phyloP scores from a whole-genome alignment of 2,797 vertebrate species.

The Centropyge bicolor region DNA sequence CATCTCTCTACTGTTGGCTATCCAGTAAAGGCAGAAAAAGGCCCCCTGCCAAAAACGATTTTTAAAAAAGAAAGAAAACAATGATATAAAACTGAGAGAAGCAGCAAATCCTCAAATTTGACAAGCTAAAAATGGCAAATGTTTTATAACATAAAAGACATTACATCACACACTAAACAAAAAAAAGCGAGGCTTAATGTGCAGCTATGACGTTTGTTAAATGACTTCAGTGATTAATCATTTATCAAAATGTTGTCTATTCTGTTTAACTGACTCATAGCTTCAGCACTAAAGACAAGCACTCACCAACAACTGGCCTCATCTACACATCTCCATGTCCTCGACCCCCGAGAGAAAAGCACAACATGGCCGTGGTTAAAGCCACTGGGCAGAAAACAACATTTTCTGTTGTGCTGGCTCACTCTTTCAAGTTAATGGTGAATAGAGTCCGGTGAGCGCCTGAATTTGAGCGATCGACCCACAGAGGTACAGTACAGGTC shows the following conservation, averaged over 20 bases:
- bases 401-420: conserved; percentile 17
- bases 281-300: not conserved
- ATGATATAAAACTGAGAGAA: not conserved
- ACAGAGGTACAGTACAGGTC: conserved; percentile 27
- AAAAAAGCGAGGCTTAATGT: not conserved
- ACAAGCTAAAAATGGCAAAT: not conserved
- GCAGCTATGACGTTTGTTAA: not conserved
- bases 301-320: not conserved
- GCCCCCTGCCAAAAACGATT: conserved; percentile 15
- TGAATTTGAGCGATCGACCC: conserved; percentile 32
- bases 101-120: not conserved
- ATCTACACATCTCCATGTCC: conserved; percentile 10
- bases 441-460: not conserved
- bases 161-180: not conserved
- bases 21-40: not conserved
- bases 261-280: not conserved
- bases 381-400: conserved; percentile 32
- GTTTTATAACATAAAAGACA: not conserved
- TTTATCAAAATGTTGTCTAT: not conserved
- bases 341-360: conserved; percentile 27
- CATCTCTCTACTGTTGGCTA: conserved; percentile 4
- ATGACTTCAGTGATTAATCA: not conserved
- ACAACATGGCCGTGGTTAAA: conserved; percentile 5
- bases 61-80: not conserved
- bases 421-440: conserved; percentile 29